Conservation (phyloP, 92 coral and sea anemone genomes). For the Phenganax marumi region DNA sequence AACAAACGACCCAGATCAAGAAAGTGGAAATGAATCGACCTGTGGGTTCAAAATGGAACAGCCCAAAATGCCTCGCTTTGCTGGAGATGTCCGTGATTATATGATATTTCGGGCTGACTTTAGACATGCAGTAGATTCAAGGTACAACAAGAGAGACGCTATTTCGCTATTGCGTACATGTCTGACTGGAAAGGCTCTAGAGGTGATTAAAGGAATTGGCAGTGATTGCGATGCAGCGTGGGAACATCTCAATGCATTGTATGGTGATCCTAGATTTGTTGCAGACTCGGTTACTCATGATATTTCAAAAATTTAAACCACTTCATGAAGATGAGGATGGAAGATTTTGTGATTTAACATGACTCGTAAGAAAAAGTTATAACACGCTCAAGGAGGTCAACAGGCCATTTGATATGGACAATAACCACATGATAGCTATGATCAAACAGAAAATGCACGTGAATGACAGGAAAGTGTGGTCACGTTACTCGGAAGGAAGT, state of each 20-base stretch:
- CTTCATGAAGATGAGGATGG: slow-evolving; percentile 36
- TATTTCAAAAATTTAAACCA: slow-evolving; percentile 26
- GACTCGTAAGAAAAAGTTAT: slow-evolving; percentile 34
- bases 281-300: slow-evolving; percentile 45
- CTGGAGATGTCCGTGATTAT: slow-evolving; percentile 57
- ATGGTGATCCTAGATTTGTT: slow-evolving; percentile 26
- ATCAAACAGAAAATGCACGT: slow-evolving; percentile 44
- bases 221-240: slow-evolving; percentile 46
- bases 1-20: neutral
- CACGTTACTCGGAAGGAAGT: slow-evolving; percentile 41
- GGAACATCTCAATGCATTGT: slow-evolving; percentile 41
- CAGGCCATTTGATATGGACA: too few species aligned
- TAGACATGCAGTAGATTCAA: slow-evolving; percentile 48
- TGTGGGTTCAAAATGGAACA: slow-evolving; percentile 54
- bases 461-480: slow-evolving; percentile 27
- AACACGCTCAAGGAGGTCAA: slow-evolving; percentile 46
- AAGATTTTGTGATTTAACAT: slow-evolving; percentile 47
- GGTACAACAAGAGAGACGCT: slow-evolving; percentile 47
- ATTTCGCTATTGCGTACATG: slow-evolving; percentile 43
- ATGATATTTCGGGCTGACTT: slow-evolving; percentile 30
- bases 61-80: slow-evolving; percentile 32
- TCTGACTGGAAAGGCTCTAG: slow-evolving; percentile 43
- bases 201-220: slow-evolving; percentile 52
- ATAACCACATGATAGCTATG: slow-evolving; percentile 38
- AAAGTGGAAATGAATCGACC: neutral